Conservation (phyloP, 2,113 vertebrate species). For the Pithys albifrons region DNA sequence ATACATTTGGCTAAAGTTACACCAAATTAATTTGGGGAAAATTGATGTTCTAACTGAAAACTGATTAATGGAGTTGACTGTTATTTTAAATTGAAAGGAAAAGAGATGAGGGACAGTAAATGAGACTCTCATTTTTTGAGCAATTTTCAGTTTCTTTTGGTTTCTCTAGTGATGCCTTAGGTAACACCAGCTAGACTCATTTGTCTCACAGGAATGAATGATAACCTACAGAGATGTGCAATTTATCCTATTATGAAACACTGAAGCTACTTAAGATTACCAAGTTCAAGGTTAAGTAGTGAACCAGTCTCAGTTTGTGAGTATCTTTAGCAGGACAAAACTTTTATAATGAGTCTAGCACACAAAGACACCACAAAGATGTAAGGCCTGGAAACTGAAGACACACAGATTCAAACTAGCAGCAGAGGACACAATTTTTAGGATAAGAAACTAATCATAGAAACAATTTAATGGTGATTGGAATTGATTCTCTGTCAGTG, state of each 20-base stretch:
- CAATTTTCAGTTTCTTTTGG: not conserved
- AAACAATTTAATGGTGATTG: not conserved
- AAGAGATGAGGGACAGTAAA: not conserved
- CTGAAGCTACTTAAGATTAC: not conserved
- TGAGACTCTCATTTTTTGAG: not conserved
- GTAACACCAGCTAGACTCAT: not conserved
- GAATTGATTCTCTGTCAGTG: not conserved
- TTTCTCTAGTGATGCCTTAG: not conserved
- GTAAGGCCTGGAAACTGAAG: not conserved
- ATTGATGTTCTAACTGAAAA: not conserved
- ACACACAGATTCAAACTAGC: not conserved
- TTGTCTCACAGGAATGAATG: not conserved
- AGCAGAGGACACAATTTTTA: fast-evolving
- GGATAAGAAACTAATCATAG: not conserved
- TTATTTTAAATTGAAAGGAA: not conserved
- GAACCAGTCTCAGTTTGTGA: not conserved
- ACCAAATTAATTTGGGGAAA: not conserved
- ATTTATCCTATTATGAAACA: not conserved
- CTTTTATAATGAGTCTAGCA: not conserved
- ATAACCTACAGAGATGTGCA: not conserved
- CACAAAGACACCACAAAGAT: not conserved
- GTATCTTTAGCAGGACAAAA: not conserved
- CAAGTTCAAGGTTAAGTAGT: not conserved
- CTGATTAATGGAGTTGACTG: not conserved
- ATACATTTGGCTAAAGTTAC: not conserved